phyloP scores from a whole-genome alignment of 2,797 vertebrate species.

The Poliocrania exsul region DNA sequence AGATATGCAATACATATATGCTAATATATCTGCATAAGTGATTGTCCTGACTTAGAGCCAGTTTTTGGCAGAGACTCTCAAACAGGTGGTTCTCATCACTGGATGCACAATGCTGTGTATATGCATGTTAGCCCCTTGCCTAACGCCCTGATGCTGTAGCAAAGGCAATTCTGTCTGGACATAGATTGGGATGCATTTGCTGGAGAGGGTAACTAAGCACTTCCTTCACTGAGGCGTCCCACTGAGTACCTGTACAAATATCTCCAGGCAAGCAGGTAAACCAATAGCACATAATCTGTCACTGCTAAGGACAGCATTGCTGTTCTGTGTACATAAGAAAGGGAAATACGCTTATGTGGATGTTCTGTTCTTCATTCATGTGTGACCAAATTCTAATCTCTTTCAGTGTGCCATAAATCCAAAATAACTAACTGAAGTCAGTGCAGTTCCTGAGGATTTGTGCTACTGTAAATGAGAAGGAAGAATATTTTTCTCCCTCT shows the following conservation, averaged over 20 bases:
- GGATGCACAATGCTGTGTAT: background rate
- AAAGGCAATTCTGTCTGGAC: background rate
- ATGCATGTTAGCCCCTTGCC: background rate
- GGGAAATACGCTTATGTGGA: background rate
- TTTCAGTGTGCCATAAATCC: slow-evolving; percentile 23
- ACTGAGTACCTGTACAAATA: background rate
- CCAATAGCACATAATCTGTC: background rate
- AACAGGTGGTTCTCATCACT: slow-evolving; percentile 59
- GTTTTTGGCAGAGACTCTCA: slow-evolving; percentile 2
- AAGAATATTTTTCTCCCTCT: background rate
- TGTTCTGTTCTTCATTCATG: slow-evolving; percentile 3
- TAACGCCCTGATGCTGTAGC: background rate
- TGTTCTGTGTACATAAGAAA: background rate
- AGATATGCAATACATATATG: background rate
- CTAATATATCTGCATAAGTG: background rate
- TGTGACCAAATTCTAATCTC: slow-evolving; percentile 56
- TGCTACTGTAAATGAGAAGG: slow-evolving; percentile 50
- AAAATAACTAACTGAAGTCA: slow-evolving; percentile 17
- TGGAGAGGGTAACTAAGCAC: background rate
- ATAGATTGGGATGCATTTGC: background rate
- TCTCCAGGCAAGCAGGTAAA: background rate
- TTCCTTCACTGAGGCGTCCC: background rate
- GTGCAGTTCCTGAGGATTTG: slow-evolving; percentile 54
- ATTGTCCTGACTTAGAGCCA: background rate
- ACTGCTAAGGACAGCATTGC: background rate